These are phyloP conservation scores for Solea solea DNA, from an alignment of 2,113 vertebrate genomes.

Conservation along the genomic window DNA sequence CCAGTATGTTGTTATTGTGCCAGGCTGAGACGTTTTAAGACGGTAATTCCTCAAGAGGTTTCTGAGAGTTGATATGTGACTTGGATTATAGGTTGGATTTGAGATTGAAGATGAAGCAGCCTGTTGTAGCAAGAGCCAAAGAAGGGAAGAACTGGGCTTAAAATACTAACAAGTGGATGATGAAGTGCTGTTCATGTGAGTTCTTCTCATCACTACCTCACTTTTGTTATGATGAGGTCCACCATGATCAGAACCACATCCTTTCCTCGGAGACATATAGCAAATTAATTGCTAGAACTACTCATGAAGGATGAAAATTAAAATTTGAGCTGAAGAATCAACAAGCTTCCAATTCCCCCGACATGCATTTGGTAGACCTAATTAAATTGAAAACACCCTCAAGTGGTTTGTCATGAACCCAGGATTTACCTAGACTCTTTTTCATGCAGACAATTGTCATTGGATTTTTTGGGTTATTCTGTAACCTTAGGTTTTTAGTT, in stretches of 20 bases:
- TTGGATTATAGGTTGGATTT: neutral
- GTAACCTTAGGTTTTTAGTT: no score
- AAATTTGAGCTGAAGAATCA: conserved; percentile 49
- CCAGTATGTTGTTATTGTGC: conserved; percentile 35
- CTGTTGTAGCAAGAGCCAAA: neutral
- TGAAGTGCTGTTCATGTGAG: conserved; percentile 1
- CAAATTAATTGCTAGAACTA: conserved; percentile 40
- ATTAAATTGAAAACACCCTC: conserved; percentile 46
- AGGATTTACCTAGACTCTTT: no score
- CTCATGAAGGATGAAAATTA: conserved; percentile 31
- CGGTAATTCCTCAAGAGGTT: conserved; percentile 23
- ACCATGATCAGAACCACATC: conserved; percentile 40
- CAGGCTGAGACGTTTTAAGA: conserved; percentile 16
- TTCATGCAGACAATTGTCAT: no score
- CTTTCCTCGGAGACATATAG: conserved; percentile 28
- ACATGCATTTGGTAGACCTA: conserved; percentile 29
- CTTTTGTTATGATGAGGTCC: conserved; percentile 49
- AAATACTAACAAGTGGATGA: conserved; percentile 17
- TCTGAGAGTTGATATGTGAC: conserved; percentile 18
- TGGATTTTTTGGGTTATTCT: no score
- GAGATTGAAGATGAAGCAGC: conserved; percentile 2
- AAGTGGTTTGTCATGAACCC: neutral
- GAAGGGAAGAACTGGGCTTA: neutral
- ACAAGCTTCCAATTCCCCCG: conserved; percentile 19
- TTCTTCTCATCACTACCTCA: conserved; percentile 25